Conservation (phyloP, 2,888 invertebrate genomes). For the Nemurella pictetii region DNA sequence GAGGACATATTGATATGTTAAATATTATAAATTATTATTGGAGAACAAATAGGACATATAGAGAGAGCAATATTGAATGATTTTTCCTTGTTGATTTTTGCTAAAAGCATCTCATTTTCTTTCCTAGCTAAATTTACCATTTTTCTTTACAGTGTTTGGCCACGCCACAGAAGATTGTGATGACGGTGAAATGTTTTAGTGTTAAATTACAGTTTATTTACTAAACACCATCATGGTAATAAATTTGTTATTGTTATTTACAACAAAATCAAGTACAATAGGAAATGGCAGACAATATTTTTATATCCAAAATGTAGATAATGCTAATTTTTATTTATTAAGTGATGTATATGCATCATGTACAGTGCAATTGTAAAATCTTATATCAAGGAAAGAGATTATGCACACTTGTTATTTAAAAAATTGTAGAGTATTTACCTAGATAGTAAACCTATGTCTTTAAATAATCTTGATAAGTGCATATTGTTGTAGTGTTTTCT, state of each 20-base stretch:
- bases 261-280: neutral
- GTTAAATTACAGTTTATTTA: neutral
- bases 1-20: slow-evolving; percentile 8
- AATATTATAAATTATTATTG: slow-evolving; percentile 1
- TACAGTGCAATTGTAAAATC: neutral
- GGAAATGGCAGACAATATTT: slow-evolving; percentile 7
- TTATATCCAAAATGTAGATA: slow-evolving; percentile 5
- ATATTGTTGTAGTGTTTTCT: neutral
- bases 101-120: too few species aligned
- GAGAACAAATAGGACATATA: too few species aligned
- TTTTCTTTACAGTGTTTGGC: slow-evolving; percentile 74
- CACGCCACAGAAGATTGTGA: slow-evolving; percentile 85
- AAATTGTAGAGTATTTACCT: neutral
- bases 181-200: slow-evolving; percentile 80
- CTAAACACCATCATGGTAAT: neutral
- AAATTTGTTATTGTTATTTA: neutral
- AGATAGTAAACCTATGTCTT: neutral
- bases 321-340: neutral
- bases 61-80: too few species aligned
- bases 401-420: neutral
- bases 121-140: slow-evolving; percentile 14
- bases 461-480: neutral
- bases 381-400: neutral
- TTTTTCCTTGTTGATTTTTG: too few species aligned
- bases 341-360: neutral